Conservation (phyloP, 2,888 invertebrate species). For the Drosophila meridionalis region DNA sequence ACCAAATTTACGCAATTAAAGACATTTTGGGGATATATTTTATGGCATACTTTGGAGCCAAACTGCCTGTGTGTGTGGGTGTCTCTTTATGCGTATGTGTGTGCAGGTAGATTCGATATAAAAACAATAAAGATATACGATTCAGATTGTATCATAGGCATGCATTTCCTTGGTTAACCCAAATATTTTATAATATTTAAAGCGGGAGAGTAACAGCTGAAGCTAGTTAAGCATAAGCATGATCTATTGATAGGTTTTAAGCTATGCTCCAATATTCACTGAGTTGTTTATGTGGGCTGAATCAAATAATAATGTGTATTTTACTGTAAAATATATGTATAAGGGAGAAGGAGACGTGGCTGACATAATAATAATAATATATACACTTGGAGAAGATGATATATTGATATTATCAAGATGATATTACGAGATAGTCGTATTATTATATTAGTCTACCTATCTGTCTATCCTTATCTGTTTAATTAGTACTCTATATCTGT, state of each 20-base stretch:
- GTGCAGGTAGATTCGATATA: constrained; percentile 39
- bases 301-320: too few species aligned
- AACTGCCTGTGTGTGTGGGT: constrained; percentile 1
- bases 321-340: too few species aligned
- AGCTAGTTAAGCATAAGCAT: not conserved
- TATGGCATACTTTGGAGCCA: constrained; percentile 52
- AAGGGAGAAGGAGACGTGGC: too few species aligned
- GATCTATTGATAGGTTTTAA: not conserved
- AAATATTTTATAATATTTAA: not conserved
- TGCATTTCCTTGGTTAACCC: not conserved
- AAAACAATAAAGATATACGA: constrained; percentile 19
- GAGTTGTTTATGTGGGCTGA: too few species aligned
- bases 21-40: constrained; percentile 59
- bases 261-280: too few species aligned
- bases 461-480: too few species aligned
- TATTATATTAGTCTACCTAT: too few species aligned
- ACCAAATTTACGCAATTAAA: constrained; percentile 63
- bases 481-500: too few species aligned
- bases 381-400: too few species aligned
- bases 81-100: not conserved
- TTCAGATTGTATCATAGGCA: constrained; percentile 12
- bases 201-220: not conserved
- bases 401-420: too few species aligned
- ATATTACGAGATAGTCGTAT: too few species aligned
- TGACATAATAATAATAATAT: too few species aligned